Evolutionary conservation across 2,888 invertebrate genomes (phyloP).

Genomic region (Creontiades dilutus): DNA sequence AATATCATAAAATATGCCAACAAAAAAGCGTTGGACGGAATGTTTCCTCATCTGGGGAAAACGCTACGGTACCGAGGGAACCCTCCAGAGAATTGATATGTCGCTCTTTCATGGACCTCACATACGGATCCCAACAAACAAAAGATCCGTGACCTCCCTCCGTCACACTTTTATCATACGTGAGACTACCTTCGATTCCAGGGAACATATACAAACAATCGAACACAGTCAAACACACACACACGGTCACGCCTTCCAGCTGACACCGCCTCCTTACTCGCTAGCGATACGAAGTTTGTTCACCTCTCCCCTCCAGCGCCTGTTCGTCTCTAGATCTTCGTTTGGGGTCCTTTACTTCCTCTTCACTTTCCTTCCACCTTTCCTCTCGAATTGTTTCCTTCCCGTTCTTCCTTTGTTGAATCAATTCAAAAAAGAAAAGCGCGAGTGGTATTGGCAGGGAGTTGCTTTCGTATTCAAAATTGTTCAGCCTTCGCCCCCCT

Average conservation of each 20-base stretch:
- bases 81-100: conserved; percentile 2
- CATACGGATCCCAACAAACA: conserved; percentile 39
- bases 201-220: conserved; percentile 8
- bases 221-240: not conserved
- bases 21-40: not conserved
- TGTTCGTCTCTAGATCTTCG: conserved; percentile 24
- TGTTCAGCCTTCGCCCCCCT: not conserved
- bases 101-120: conserved; percentile 42
- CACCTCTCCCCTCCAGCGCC: conserved; percentile 12
- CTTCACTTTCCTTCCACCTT: not conserved
- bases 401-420: conserved; percentile 26
- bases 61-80: not conserved
- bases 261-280: not conserved
- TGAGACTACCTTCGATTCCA: conserved; percentile 41
- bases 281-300: conserved; percentile 33
- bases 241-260: not conserved
- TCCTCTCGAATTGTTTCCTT: conserved; percentile 21
- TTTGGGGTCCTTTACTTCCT: conserved; percentile 9
- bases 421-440: not conserved
- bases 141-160: conserved; percentile 15
- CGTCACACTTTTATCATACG: conserved; percentile 5
- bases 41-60: not conserved
- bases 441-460: not conserved
- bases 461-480: conserved; percentile 14
- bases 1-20: not conserved